phyloP scores from a whole-genome alignment of 2,888 invertebrate genomes.

The Sussaba pulchella region DNA sequence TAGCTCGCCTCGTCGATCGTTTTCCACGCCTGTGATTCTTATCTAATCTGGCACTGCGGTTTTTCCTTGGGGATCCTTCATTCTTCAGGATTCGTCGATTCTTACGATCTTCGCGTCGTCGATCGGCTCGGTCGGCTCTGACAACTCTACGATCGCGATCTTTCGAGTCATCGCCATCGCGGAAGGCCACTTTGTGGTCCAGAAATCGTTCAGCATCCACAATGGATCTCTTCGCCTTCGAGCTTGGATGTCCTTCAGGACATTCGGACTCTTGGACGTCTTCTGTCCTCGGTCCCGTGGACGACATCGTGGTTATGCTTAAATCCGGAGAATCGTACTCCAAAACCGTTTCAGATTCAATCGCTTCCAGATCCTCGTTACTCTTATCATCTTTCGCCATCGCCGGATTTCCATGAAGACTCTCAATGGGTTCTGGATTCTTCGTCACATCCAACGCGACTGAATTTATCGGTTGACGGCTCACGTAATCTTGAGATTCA shows the following conservation, averaged over 20 bases:
- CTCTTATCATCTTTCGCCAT: constrained; percentile 11
- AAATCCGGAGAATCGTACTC: constrained; percentile 54
- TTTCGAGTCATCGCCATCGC: constrained; percentile 74
- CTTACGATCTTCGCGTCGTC: background rate
- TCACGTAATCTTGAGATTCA: background rate
- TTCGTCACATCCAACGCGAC: background rate
- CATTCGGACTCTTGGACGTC: background rate
- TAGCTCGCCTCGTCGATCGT: constrained; percentile 36
- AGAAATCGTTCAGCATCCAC: constrained; percentile 68
- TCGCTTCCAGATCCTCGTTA: background rate
- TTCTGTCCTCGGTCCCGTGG: constrained; percentile 21
- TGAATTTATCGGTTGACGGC: background rate
- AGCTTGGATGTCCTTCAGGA: background rate
- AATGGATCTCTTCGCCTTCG: constrained; percentile 65
- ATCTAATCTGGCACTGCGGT: background rate
- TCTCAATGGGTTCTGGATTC: background rate
- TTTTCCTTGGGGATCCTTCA: no score
- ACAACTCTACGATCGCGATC: constrained; percentile 77
- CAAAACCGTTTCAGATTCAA: constrained; percentile 9
- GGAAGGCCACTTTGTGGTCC: constrained; percentile 76
- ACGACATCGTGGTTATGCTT: constrained; percentile 39
- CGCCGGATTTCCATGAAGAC: background rate
- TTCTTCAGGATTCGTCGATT: background rate
- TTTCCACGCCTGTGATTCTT: constrained; percentile 7
- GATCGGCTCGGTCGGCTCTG: constrained; percentile 58